These are phyloP conservation scores for Chionodraco myersi DNA, from an alignment of 2,113 vertebrate species.

Conservation along the genomic window DNA sequence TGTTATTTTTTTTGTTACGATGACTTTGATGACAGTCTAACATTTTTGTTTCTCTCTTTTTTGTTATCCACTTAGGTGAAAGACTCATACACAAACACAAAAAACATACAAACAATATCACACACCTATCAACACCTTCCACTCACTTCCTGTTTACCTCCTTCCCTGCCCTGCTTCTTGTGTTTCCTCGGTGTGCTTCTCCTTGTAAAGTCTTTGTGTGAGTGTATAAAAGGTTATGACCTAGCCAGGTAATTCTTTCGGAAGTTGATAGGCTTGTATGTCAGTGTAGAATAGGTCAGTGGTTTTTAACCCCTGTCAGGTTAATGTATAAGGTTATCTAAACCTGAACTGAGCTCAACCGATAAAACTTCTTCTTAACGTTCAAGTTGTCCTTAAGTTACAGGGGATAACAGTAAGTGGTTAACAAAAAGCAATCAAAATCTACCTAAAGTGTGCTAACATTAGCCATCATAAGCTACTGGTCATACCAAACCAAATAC, in stretches of 20 bases:
- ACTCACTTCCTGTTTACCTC: slow-evolving; percentile 29
- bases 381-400: neutral
- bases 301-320: slow-evolving; percentile 43
- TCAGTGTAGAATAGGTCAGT: slow-evolving; percentile 15
- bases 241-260: slow-evolving; percentile 18
- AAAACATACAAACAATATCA: slow-evolving; percentile 33
- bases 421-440: neutral
- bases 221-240: neutral
- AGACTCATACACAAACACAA: slow-evolving; percentile 54
- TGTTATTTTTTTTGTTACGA: slow-evolving; percentile 9
- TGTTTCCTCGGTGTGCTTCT: slow-evolving; percentile 49
- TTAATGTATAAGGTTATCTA: neutral
- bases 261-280: slow-evolving; percentile 3
- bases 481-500: neutral
- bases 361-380: neutral
- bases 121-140: slow-evolving; percentile 33
- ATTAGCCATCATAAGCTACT: neutral
- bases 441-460: too few relatives aligned
- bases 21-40: slow-evolving; percentile 60
- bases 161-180: slow-evolving; percentile 32
- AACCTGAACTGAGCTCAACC: neutral
- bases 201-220: slow-evolving; percentile 12
- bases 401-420: neutral
- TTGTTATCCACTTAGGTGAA: slow-evolving; percentile 83
- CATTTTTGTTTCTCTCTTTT: slow-evolving; percentile 64